Evolutionary conservation across 2,888 invertebrate genomes (phyloP), one percentile per base, ranked within the genome.

Genomic region (Stenolophus ochropezus): DNA sequence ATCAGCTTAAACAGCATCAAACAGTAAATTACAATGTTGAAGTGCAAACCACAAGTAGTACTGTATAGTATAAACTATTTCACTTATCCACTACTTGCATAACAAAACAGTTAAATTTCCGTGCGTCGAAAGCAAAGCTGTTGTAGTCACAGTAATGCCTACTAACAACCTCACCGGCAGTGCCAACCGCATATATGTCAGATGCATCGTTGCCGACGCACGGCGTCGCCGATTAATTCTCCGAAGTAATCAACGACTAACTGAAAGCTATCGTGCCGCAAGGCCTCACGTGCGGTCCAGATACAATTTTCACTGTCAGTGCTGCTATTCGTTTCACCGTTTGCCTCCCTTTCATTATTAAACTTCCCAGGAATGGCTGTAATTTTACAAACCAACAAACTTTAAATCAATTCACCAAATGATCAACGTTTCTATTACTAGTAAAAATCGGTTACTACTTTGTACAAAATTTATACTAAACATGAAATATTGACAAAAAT

Each of bases 301-400:
- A 58, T 58, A 76, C 58, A 76, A 58, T 53, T 76, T 76, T 76
- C 76, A 76, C 18, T 56, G 76, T 76, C 76, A 76, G n/a, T 18
- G 8, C 2, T 56, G 76, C 25, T 56, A 76, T 76, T 76, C 5
- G 76, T 76, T 76, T 33, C 58, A 20, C 14, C 21, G 73, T 71
- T 47, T 23, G 27, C 33, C 25, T 11, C 5, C 14, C 1, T n/a
- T n/a, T n/a, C n/a, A n/a, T 4, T 25, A 61, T 61, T 61, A 25
- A 61, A 61, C 61, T 61, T 25, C 8, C 14, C 5, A 14, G n/a
- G 14, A 23, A 25, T 25, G 23, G n/a, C 61, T 61, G 25, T n/a
- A 61, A 25, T 61, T 61, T 61, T 58, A 58, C n/a, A 47, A 33
- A 71, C 47, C 16, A 6, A 25, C 23, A 61, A 61, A 71, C 8